Conservation (phyloP, 2,888 invertebrate species). For the Pegoplata infirma region DNA sequence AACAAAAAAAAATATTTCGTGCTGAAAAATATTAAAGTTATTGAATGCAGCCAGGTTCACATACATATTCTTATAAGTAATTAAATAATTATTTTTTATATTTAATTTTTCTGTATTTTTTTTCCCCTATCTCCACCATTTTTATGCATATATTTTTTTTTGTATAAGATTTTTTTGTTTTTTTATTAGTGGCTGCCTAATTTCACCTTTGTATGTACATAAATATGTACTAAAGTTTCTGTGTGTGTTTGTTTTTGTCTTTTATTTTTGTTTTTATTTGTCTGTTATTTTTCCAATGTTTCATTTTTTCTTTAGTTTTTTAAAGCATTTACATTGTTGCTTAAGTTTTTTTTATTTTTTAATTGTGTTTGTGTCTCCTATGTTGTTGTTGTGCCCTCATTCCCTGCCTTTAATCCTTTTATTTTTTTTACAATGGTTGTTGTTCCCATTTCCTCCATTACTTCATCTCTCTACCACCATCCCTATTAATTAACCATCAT, state of each 20-base stretch:
- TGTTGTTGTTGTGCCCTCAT: constrained; percentile 30
- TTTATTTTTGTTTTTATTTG: constrained; percentile 7
- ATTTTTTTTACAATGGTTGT: no score
- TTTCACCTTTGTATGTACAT: constrained; percentile 9
- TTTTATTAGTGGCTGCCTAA: constrained; percentile 1
- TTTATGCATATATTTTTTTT: constrained; percentile 5
- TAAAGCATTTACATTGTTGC: constrained; percentile 23
- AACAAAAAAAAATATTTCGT: constrained; percentile 22
- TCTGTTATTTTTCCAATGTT: background rate
- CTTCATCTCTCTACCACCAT: background rate
- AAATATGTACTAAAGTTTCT: background rate
- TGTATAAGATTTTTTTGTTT: constrained; percentile 4
- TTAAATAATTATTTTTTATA: constrained; percentile 4
- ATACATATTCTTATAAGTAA: constrained; percentile 37
- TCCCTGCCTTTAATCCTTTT: constrained; percentile 27
- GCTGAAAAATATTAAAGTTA: constrained; percentile 13
- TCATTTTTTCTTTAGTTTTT: no score
- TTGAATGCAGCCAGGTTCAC: constrained; percentile 57
- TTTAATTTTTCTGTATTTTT: constrained; percentile 9
- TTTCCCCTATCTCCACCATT: background rate
- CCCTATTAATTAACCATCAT: background rate
- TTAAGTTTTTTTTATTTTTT: constrained; percentile 24
- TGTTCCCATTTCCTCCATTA: constrained; percentile 9
- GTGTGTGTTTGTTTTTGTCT: constrained; percentile 11
- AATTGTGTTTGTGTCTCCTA: background rate